These are phyloP conservation scores for Plecturocebus donacophilus DNA, from an alignment of 2,113 vertebrate species.

Conservation along the genomic window DNA sequence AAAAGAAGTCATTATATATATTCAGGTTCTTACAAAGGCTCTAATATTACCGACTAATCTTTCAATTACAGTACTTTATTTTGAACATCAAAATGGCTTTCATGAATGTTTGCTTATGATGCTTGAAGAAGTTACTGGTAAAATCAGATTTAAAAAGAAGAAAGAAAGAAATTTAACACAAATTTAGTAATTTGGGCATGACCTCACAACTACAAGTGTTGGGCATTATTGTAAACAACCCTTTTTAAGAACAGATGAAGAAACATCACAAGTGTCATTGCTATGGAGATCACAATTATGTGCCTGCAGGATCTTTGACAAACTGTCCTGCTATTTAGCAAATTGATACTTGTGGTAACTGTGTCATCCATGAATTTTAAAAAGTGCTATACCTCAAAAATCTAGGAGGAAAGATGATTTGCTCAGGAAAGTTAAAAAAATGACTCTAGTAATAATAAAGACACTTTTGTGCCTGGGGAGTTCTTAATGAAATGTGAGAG, in stretches of 20 bases:
- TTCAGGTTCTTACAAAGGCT: not conserved
- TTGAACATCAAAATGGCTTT: constrained; percentile 13
- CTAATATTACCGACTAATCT: not conserved
- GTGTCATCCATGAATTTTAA: not conserved
- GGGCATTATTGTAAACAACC: not conserved
- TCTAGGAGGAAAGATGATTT: not conserved
- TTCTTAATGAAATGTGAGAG: not conserved
- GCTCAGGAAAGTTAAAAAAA: not conserved
- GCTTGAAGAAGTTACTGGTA: constrained; percentile 11
- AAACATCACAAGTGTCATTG: not conserved
- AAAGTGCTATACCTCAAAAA: not conserved
- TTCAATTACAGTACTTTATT: not conserved
- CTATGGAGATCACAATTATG: not conserved
- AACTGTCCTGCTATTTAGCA: not conserved
- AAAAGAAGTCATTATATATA: not conserved
- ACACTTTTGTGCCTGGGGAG: not conserved
- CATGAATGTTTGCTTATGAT: not conserved
- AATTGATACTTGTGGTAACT: not conserved
- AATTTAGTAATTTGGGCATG: not conserved
- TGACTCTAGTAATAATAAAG: not conserved
- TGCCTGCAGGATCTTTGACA: not conserved
- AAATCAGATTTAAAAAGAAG: not conserved
- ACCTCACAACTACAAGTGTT: not conserved
- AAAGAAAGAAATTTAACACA: not conserved
- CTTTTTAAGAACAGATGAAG: not conserved